A percentile compares a stretch with the other conserved stretches of the same genome.
These are phyloP conservation scores for Ichneumon xanthorius DNA, from an alignment of 2,888 invertebrate genomes.

Conservation along the genomic window DNA sequence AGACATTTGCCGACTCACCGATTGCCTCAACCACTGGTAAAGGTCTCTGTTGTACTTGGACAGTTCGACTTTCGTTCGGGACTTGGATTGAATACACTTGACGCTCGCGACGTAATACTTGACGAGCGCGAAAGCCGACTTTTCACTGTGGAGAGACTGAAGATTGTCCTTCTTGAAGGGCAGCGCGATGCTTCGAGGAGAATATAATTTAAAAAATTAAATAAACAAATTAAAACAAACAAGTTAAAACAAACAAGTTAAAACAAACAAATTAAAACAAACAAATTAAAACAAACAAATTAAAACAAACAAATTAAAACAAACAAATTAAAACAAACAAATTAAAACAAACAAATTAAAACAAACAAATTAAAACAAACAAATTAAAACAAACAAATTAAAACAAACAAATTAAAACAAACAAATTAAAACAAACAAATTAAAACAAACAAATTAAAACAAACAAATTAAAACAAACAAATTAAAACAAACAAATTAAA, in stretches of 20 bases:
- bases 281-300: background rate
- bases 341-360: background rate
- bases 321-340: background rate
- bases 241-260: background rate
- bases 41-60: conserved; percentile 86
- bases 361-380: background rate
- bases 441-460: background rate
- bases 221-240: background rate
- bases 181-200: conserved; percentile 86
- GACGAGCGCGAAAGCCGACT: conserved; percentile 85
- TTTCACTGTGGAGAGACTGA: conserved; percentile 84
- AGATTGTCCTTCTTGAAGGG: conserved; percentile 87
- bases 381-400: no score
- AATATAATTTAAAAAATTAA: conserved; percentile 34
- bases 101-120: conserved; percentile 87
- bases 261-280: background rate
- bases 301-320: background rate
- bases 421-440: background rate
- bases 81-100: conserved; percentile 85
- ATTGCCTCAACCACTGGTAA: conserved; percentile 86
- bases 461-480: no score
- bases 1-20: conserved; percentile 77
- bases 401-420: background rate
- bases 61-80: conserved; percentile 78
- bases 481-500: no score